Evolutionary conservation across 1,140 invertebrate genomes (phyloP), one percentile per base, ranked within the genome.

Genomic region (Pseudoatta argentina): DNA sequence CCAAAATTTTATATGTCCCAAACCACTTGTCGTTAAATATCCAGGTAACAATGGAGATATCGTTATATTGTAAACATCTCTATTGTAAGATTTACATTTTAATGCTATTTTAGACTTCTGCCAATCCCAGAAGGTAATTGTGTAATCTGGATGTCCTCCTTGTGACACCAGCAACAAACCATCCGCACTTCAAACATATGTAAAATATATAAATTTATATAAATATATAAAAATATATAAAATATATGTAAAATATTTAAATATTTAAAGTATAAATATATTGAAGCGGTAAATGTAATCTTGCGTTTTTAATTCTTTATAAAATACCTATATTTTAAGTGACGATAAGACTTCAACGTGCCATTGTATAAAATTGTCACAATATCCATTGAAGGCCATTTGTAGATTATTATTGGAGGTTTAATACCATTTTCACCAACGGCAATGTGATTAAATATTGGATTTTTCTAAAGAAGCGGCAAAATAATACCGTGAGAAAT

Each of bases 71-170:
- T 96, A 97, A 7, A 99, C 97, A 91, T 97, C 96, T 92, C 98
- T 97, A 30, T 97, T 97, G 92, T 98, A 97, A 0, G 98, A 98
- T 93, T 98, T 98, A 3, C 96, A 97, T 67, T 97, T 96, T 16
- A 98, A 95, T 24, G 98, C 95, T 83, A 98, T 97, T 85, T 95
- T 96, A 67, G 97, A 97, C 12, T 96, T 95, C 91, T 97, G 96
- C 98, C 98, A 99, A 89, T 97, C 96, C 98, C 98, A 99, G 75
- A 99, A 96, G 0, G 98, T 98, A 27, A 99, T 95, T 91, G 97
- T 97, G 92, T 97, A 98, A 94, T 99, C 98, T 0, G 98, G 98
- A 83, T 97, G 96, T 18, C 97, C 97, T 3, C 97, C 98, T 92
- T 98, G 97, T 0, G 98, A 98, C 4, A 97, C 97, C 53, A 99